A percentile compares a stretch with the other conserved stretches of the same genome.
phyloP scores from a whole-genome alignment of 2,888 invertebrate genomes.

The Yponomeuta sedellus region DNA sequence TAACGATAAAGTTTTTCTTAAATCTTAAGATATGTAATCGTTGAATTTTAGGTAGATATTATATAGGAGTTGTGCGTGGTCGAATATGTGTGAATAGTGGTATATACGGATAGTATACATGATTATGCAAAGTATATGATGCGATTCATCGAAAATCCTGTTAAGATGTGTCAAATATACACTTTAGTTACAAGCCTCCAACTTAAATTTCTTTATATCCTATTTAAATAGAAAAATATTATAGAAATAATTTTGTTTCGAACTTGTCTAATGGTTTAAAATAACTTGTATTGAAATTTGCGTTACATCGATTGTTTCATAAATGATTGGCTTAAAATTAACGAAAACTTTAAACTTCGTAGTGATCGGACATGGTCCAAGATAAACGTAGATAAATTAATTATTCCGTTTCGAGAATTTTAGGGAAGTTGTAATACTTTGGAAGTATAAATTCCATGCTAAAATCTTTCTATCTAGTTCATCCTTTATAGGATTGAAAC shows the following conservation, averaged over 20 bases:
- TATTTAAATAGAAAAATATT: conserved; percentile 7
- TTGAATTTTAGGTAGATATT: conserved; percentile 1
- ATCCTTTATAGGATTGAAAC: background rate
- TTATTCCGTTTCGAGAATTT: background rate
- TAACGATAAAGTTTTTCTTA: background rate
- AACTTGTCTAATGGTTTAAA: background rate
- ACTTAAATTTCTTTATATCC: background rate
- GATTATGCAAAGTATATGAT: background rate
- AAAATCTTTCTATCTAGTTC: background rate
- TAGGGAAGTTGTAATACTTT: background rate
- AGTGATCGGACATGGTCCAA: conserved; percentile 17
- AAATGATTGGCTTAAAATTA: conserved; percentile 19
- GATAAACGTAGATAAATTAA: conserved; percentile 13
- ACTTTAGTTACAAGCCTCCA: background rate
- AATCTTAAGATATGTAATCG: background rate
- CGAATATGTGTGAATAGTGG: background rate
- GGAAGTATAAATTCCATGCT: background rate
- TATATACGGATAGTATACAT: background rate
- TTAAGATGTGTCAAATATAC: background rate
- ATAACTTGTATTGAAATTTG: conserved; percentile 15
- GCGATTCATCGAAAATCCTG: conserved; percentile 11
- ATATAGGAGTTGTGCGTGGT: background rate
- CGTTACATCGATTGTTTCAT: conserved; percentile 22
- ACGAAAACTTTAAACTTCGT: conserved; percentile 16
- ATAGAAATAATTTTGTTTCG: background rate